Evolutionary conservation across 92 coral and sea anemone species (phyloP).

Genomic region (Metridium senile): DNA sequence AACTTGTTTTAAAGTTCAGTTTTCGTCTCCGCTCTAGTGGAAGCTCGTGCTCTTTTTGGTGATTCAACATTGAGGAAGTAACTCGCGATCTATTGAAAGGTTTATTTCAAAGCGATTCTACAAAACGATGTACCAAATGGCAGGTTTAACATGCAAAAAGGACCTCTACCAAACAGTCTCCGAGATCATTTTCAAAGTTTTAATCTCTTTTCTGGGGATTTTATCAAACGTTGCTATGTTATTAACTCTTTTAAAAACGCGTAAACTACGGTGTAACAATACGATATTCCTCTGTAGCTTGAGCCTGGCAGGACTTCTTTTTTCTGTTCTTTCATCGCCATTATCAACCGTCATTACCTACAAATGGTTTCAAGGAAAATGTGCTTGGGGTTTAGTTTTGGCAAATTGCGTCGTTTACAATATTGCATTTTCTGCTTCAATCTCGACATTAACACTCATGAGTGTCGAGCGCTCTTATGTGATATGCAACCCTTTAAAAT

Average conservation of each 20-base stretch:
- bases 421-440: constrained; percentile 4
- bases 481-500: constrained; percentile 17
- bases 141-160: background rate
- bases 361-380: constrained; percentile 4
- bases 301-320: constrained; percentile 5
- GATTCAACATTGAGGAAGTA: too few relatives aligned
- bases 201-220: constrained; percentile 1
- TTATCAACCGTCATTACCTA: background rate
- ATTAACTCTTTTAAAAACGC: constrained; percentile 7
- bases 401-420: constrained; percentile 1
- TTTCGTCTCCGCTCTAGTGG: constrained; percentile 9
- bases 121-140: too few relatives aligned
- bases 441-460: background rate
- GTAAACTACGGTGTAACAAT: constrained; percentile 14
- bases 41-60: too few relatives aligned
- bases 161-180: background rate
- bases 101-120: too few relatives aligned
- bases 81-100: too few relatives aligned
- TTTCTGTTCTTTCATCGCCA: constrained; percentile 2
- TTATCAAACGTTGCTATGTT: background rate
- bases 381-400: background rate
- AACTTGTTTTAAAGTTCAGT: background rate
- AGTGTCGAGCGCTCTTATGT: constrained; percentile 16
- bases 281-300: constrained; percentile 8
- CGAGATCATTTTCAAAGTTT: constrained; percentile 11